A percentile compares a stretch with the other conserved stretches of the same genome.
These are phyloP conservation scores for Liparis tanakae DNA, from an alignment of 2,797 vertebrate species.

Conservation along the genomic window DNA sequence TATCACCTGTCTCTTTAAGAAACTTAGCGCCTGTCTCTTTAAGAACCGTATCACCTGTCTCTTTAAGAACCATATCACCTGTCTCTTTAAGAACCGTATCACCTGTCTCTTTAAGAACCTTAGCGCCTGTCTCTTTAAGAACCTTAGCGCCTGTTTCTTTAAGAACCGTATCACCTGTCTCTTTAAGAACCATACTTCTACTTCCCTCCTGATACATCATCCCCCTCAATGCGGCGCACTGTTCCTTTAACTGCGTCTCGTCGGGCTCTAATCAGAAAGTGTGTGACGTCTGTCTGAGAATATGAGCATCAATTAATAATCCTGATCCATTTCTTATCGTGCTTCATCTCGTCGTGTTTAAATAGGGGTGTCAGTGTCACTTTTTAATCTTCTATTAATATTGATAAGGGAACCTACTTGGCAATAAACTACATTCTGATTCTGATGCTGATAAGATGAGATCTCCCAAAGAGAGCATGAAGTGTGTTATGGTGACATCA, in stretches of 20 bases:
- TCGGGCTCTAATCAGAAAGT: not conserved
- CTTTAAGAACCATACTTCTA: not conserved
- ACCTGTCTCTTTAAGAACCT: too few relatives aligned
- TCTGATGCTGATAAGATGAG: constrained; percentile 2
- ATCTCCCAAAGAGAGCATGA: not conserved
- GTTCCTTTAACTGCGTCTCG: constrained; percentile 3
- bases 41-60: too few relatives aligned
- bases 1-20: too few relatives aligned
- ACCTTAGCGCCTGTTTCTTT: too few relatives aligned
- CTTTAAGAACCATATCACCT: too few relatives aligned
- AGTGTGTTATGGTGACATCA: not conserved
- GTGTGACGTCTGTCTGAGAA: constrained; percentile 3
- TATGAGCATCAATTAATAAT: constrained; percentile 17
- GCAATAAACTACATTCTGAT: too few relatives aligned
- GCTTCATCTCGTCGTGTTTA: constrained; percentile 27
- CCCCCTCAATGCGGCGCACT: not conserved
- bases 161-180: too few relatives aligned
- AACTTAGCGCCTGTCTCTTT: too few relatives aligned
- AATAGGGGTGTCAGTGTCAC: constrained; percentile 36
- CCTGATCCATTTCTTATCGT: constrained; percentile 21
- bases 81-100: too few relatives aligned
- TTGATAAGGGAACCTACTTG: too few relatives aligned
- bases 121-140: too few relatives aligned
- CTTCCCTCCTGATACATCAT: not conserved
- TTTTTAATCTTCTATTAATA: constrained; percentile 50